phyloP scores from a whole-genome alignment of 1,140 invertebrate species.

The Drosophila cardini region DNA sequence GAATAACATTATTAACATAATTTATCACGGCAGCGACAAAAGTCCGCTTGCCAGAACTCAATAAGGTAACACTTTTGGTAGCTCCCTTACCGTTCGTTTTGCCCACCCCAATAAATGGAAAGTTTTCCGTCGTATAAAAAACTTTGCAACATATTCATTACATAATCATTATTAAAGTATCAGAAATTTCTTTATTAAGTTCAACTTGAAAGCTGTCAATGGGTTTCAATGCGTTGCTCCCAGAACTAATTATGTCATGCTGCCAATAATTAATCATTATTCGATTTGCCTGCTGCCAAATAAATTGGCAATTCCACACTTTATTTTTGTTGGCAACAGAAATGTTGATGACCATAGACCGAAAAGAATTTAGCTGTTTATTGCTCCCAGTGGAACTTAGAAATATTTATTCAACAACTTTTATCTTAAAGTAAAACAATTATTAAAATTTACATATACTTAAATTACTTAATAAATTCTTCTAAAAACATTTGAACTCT shows the following conservation, averaged over 20 bases:
- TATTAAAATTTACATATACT: too few relatives aligned
- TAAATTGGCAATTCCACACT: conserved; percentile 71
- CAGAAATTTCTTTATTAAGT: conserved; percentile 23
- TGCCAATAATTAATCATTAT: conserved; percentile 71
- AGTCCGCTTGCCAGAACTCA: conserved; percentile 52
- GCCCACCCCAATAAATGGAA: not conserved
- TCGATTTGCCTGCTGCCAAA: conserved; percentile 57
- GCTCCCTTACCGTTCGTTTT: not conserved
- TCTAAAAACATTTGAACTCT: too few relatives aligned
- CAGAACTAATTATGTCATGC: conserved; percentile 71
- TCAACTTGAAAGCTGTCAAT: conserved; percentile 37
- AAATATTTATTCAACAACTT: conserved; percentile 21
- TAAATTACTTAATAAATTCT: too few relatives aligned
- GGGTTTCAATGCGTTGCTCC: conserved; percentile 55
- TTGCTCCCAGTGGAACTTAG: conserved; percentile 65
- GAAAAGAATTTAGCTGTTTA: conserved; percentile 51
- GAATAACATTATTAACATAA: conserved; percentile 78
- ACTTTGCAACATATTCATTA: conserved; percentile 72
- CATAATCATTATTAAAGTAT: conserved; percentile 64
- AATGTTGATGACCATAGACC: conserved; percentile 47
- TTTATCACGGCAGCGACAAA: conserved; percentile 78
- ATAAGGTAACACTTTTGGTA: conserved; percentile 78
- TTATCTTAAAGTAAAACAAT: too few relatives aligned
- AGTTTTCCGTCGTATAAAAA: conserved; percentile 25
- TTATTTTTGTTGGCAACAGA: not conserved